Evolutionary conservation across 2,797 vertebrate genomes (phyloP), one percentile per base, ranked within the genome.

Genomic region (Alauda arvensis): DNA sequence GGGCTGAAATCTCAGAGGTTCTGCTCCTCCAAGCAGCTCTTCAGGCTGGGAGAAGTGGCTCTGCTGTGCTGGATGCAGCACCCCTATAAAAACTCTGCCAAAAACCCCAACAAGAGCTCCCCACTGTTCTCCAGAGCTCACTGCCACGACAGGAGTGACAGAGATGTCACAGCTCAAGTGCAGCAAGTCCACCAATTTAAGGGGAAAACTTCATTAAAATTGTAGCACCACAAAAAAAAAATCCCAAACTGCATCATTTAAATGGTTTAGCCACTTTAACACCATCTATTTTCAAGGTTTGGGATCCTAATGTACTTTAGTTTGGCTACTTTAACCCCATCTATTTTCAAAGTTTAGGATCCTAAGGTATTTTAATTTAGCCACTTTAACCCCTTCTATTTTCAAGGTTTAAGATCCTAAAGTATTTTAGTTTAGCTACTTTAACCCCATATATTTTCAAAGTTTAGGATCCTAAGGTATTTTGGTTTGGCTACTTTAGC

Each of bases 61-160:
- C 65, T 62, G 62, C 29, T 81, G 59, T 37, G 76, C 42, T 37
- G 19, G 12, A 4, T 9, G 28, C 53, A 74, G 51, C 51, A 25
- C 4, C 31, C 70, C 56, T 2, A 0, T 8, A 26, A 62, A 92
- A 23, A 11, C 61, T 14, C 3, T 13, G 26, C 66, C 37, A 18
- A 37, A 60, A 83, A 42, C 31, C 49, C 25, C 21, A 13, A 4
- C 0, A 19, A 7, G 4, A 26, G 1, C 37, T 17, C 15, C 5
- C 19, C 26, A 31, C 8, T 10, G 31, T 3, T 39, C 24, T 8
- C 31, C 17, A 9, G 8, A 0, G 5, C 34, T 56, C 20, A 33
- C 37, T 65, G 45, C 67, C 74, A 5, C 14, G 25, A 53, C 1
- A 3, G 43, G 20, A 66, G n/a, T 24, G 53, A 48, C 42, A 39